Percentiles rank a stretch among this genome's conserved stretches.
Conservation (phyloP, 2,797 vertebrate genomes). For the Molossus alvarezi region DNA sequence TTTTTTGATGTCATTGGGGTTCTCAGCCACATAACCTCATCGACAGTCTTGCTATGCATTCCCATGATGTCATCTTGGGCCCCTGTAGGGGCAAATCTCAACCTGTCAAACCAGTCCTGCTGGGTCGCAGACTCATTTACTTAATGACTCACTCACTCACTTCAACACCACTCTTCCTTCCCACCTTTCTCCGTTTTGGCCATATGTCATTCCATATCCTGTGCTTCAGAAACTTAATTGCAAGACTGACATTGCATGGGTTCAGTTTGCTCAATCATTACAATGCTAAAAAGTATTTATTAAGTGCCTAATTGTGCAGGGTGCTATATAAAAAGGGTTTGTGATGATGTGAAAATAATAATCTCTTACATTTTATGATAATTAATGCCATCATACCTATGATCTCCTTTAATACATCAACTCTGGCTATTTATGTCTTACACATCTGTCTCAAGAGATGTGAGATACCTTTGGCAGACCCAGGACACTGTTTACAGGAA, state of each 20-base stretch:
- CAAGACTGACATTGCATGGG: constrained; percentile 31
- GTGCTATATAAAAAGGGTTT: constrained; percentile 58
- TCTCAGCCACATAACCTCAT: neutral
- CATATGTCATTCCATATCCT: neutral
- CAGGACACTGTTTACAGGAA: neutral
- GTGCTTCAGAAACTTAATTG: constrained; percentile 72
- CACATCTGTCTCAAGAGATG: constrained; percentile 27
- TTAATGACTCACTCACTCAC: constrained; percentile 67
- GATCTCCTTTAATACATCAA: constrained; percentile 36
- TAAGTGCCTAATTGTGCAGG: constrained; percentile 60
- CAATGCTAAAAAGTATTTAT: constrained; percentile 70
- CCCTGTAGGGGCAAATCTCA: constrained; percentile 56
- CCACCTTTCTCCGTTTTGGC: neutral
- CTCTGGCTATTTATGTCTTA: neutral
- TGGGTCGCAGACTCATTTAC: constrained; percentile 36
- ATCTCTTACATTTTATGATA: constrained; percentile 66
- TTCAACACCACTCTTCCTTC: neutral
- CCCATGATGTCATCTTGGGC: constrained; percentile 80
- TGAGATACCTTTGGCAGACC: neutral
- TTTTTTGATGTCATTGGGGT: constrained; percentile 55
- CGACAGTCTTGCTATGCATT: constrained; percentile 51
- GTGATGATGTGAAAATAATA: constrained; percentile 64
- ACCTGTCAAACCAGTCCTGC: constrained; percentile 69
- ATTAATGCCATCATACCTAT: constrained; percentile 1
- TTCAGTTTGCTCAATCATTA: constrained; percentile 72